Evolutionary conservation across 1,140 invertebrate species (phyloP).

Genomic region (Bombus consobrinus): DNA sequence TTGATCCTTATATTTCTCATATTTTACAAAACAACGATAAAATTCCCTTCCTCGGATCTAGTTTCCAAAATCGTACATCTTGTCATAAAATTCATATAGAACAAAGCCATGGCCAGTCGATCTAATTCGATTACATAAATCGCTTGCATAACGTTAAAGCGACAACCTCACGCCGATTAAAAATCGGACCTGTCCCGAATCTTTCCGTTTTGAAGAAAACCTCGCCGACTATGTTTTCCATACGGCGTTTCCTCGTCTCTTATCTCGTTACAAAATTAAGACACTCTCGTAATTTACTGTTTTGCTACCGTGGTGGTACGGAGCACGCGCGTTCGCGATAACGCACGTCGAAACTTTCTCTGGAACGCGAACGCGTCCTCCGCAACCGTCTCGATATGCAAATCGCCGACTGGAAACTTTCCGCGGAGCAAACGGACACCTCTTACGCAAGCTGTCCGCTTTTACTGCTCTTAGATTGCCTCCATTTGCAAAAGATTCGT

Average conservation of each 20-base stretch:
- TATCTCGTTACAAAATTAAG: slow-evolving; percentile 3
- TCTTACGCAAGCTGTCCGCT: background rate
- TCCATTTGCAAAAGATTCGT: background rate
- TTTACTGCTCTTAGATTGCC: background rate
- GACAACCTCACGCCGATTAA: slow-evolving; percentile 1
- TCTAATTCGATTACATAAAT: background rate
- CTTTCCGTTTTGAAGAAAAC: background rate
- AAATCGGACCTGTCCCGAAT: too few species aligned
- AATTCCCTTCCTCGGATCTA: background rate
- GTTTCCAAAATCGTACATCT: background rate
- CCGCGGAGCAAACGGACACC: background rate
- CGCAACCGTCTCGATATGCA: background rate
- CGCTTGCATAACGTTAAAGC: background rate
- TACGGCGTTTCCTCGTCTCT: background rate
- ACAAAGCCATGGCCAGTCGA: background rate
- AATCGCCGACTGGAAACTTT: slow-evolving; percentile 4
- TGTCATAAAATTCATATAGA: background rate
- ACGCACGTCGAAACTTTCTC: slow-evolving; percentile 20
- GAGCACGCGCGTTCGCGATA: slow-evolving; percentile 4
- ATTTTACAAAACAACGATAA: background rate
- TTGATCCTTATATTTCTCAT: too few species aligned
- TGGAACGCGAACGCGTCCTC: slow-evolving; percentile 25
- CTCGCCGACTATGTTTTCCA: background rate
- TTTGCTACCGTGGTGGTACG: background rate
- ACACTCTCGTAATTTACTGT: background rate